phyloP scores from a whole-genome alignment of 2,113 vertebrate genomes.

The Oreotrochilus melanogaster region DNA sequence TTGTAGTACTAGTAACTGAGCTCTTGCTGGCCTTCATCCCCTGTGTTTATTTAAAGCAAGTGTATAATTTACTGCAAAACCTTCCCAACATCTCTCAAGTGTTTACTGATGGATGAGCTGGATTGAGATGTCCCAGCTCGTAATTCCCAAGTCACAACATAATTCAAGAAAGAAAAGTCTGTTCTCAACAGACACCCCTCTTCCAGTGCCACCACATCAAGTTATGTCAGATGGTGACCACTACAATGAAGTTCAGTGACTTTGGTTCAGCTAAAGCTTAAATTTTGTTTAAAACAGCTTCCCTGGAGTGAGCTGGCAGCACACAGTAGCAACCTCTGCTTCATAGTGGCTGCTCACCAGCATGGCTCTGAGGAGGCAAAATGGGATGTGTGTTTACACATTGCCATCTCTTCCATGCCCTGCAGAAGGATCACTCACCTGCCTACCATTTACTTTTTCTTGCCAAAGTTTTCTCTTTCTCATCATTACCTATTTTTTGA shows the following conservation, averaged over 20 bases:
- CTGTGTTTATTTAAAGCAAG: not conserved
- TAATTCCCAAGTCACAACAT: slow-evolving; percentile 20
- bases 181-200: not conserved
- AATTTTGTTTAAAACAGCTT: not conserved
- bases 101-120: not conserved
- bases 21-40: not conserved
- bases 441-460: not conserved
- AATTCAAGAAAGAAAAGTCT: not conserved
- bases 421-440: not conserved
- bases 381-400: not conserved
- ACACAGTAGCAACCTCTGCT: not conserved
- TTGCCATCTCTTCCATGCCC: not conserved
- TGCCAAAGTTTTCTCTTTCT: not conserved
- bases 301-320: not conserved
- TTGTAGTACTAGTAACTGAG: not conserved
- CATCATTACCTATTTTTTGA: not conserved
- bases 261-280: not conserved
- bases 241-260: rapidly evolving
- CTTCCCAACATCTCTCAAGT: not conserved
- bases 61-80: not conserved
- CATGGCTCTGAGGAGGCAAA: not conserved
- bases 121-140: not conserved
- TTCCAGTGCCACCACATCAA: rapidly evolving
- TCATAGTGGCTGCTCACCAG: not conserved
- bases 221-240: not conserved